Percentiles rank a stretch among this genome's conserved stretches.
Conservation (phyloP, 2,888 invertebrate species). For the Amphimallon solstitiale region DNA sequence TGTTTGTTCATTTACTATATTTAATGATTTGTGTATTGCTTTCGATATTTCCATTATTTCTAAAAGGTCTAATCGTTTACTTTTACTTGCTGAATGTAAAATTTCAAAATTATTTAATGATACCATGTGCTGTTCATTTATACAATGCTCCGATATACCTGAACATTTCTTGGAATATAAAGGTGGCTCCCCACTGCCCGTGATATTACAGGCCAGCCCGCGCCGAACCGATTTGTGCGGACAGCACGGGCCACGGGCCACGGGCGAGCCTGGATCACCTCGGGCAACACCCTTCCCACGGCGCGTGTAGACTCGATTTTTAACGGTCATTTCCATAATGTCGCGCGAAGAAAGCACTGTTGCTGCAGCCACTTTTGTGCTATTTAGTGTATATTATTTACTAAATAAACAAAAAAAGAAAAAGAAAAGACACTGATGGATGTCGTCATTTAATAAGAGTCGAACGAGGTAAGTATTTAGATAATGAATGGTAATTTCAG, state of each 20-base stretch:
- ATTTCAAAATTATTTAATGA: too few relatives aligned
- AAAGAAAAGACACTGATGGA: conserved; percentile 10
- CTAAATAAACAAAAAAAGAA: conserved; percentile 1
- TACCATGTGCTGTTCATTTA: too few relatives aligned
- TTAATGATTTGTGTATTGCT: too few relatives aligned
- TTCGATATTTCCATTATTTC: too few relatives aligned
- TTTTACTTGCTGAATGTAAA: too few relatives aligned
- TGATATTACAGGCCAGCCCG: too few relatives aligned
- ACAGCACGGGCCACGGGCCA: neutral
- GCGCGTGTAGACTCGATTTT: neutral
- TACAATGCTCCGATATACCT: too few relatives aligned
- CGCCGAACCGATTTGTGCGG: too few relatives aligned
- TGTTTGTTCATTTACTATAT: too few relatives aligned
- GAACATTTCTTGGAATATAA: too few relatives aligned
- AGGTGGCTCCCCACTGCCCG: neutral
- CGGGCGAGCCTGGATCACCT: too few relatives aligned
- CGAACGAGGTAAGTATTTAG: conserved; percentile 13
- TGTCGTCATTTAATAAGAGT: conserved; percentile 8
- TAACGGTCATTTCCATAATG: neutral
- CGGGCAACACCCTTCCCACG: neutral
- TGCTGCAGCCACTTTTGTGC: neutral
- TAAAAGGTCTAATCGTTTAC: too few relatives aligned
- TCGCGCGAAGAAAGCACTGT: neutral
- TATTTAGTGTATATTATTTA: conserved; percentile 2
- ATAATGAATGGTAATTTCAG: neutral